Percentiles rank a stretch among this genome's conserved stretches.
These are phyloP conservation scores for Sepioteuthis lessoniana DNA, from an alignment of 2,888 invertebrate species.

Conservation along the genomic window DNA sequence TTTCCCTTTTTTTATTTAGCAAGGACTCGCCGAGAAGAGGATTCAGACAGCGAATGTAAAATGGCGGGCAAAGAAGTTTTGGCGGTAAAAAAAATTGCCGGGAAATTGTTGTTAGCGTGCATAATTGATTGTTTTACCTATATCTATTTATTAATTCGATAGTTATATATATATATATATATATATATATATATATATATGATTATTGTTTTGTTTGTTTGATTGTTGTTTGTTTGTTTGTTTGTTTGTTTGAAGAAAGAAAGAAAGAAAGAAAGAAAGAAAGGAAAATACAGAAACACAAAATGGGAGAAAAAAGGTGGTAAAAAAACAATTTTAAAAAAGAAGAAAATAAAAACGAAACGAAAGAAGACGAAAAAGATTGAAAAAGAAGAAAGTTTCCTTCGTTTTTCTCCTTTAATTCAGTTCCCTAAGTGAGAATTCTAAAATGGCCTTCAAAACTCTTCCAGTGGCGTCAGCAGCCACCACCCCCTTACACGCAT, in stretches of 20 bases:
- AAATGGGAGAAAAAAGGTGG: not conserved
- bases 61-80: not conserved
- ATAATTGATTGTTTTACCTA: not conserved
- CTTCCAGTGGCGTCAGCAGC: not conserved
- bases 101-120: not conserved
- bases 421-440: not conserved
- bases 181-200: not conserved
- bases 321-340: too few species aligned
- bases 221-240: not conserved
- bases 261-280: not conserved
- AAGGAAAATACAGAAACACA: not conserved
- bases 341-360: too few species aligned
- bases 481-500: too few species aligned
- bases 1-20: not conserved
- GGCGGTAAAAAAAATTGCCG: not conserved
- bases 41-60: not conserved
- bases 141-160: not conserved
- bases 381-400: not conserved
- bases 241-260: not conserved
- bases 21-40: not conserved
- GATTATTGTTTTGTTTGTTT: not conserved
- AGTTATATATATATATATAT: not conserved
- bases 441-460: slow-evolving; percentile 14
- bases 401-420: not conserved
- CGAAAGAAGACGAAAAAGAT: not conserved